Evolutionary conservation across 64 coral and sea anemone genomes (phyloP), one percentile per base, ranked within the genome.

Genomic region (Cladopsammia gracilis): DNA sequence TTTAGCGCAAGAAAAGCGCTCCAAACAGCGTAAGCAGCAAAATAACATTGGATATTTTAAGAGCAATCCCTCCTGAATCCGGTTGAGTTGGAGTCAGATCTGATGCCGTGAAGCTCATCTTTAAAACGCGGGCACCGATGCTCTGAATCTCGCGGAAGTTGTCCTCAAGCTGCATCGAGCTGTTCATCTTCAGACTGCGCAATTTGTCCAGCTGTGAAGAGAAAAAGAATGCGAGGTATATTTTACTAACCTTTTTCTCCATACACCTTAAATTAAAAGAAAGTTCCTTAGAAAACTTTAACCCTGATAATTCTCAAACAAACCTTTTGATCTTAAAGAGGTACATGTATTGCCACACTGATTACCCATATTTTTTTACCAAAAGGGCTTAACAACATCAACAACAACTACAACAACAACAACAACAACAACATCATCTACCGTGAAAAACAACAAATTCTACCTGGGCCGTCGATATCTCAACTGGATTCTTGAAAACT

Each of bases 401-500:
- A 34, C 34, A 34, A 12, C 7, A 56, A 56, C 7, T 1, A 1
- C 53, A 7, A n/a, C n/a, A n/a, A n/a, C n/a, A 54, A 54, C 52
- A 6, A 54, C 6, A 2, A 12, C 7, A 56, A 56, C 7, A 7
- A 1, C 53, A 7, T 56, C 2, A 10, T 22, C 20, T 48, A 22
- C 10, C 2, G 20, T 20, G 18, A 23, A 10, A 23, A 25, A 25
- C 22, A 13, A 12, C 50, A 56, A 56, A 58, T 4, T 25, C 34
- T 87, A 96, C 95, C 86, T 96, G 95, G 34, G 18, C 62, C 43
- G 86, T 7, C 62, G 95, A 89, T n/a, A 96, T 90, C 9, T 69
- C 84, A 25, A 71, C 66, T 13, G 48, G 2, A 5, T 93, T 48
- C 7, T 76, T 73, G n/a, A 96, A 93, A 60, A 96, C 78, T 3